Conservation (phyloP, 1,140 invertebrate genomes). For the Macrobrachium rosenbergii region DNA sequence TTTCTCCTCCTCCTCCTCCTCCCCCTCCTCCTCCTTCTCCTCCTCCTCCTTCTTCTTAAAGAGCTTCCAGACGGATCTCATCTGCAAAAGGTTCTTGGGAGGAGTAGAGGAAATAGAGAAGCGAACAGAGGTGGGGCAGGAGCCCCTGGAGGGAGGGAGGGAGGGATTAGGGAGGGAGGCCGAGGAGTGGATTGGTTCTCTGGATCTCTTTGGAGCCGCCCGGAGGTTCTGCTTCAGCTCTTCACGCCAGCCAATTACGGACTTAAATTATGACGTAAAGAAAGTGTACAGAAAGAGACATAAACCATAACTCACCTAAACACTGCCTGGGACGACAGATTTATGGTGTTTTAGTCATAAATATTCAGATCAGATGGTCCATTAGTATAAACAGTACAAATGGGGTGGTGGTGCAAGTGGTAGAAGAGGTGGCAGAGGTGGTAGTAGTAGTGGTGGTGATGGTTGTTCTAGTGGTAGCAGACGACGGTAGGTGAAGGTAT, state of each 20-base stretch:
- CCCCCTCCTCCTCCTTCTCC: no score
- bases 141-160: no score
- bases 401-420: constrained; percentile 12
- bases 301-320: constrained; percentile 33
- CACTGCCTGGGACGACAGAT: constrained; percentile 23
- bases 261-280: constrained; percentile 33
- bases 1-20: background rate
- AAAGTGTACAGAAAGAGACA: constrained; percentile 27
- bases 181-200: no score
- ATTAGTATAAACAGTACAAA: constrained; percentile 53
- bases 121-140: no score
- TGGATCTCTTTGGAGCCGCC: no score
- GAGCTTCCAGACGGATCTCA: no score
- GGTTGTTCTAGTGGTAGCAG: background rate
- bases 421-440: background rate
- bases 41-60: no score
- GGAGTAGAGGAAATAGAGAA: no score
- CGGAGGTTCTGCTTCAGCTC: no score
- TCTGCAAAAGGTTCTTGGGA: no score
- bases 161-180: no score
- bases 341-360: constrained; percentile 32
- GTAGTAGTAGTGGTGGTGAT: background rate
- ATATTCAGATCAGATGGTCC: constrained; percentile 39
- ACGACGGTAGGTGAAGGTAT: background rate
- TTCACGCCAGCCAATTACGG: constrained; percentile 41